Evolutionary conservation across 2,113 vertebrate genomes (phyloP).

Genomic region (Aldabrachelys gigantea): DNA sequence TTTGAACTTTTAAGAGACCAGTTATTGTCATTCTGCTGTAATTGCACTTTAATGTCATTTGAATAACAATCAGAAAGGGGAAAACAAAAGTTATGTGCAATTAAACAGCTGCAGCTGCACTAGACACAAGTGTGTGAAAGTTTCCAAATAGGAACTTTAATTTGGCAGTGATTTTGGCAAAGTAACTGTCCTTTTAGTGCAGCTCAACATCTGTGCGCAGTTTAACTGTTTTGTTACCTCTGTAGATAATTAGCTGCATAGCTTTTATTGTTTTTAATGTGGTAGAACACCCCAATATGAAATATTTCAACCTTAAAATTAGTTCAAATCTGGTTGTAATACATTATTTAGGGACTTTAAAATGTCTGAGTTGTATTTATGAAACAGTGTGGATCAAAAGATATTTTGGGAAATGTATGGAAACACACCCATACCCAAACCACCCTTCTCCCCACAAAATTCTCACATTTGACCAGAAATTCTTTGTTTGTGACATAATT

Average conservation of each 20-base stretch:
- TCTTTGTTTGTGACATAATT: neutral
- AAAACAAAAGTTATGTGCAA: constrained; percentile 74
- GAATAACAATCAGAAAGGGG: constrained; percentile 63
- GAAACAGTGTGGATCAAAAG: neutral
- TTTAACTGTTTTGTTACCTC: constrained; percentile 73
- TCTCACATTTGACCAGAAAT: neutral
- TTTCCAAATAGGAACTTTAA: constrained; percentile 73
- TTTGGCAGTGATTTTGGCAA: constrained; percentile 72
- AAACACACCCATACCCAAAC: neutral
- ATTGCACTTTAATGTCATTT: constrained; percentile 68
- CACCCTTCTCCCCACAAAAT: neutral
- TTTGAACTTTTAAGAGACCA: constrained; percentile 59
- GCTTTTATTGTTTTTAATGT: constrained; percentile 62
- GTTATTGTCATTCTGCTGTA: constrained; percentile 64
- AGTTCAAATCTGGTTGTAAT: constrained; percentile 16
- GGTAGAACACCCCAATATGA: constrained; percentile 47
- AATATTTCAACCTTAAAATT: constrained; percentile 55
- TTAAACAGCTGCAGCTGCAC: constrained; percentile 77
- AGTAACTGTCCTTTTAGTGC: constrained; percentile 67
- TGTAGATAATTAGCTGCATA: constrained; percentile 59
- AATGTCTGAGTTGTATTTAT: neutral
- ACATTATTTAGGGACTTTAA: neutral
- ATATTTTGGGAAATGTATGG: neutral
- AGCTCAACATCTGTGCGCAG: constrained; percentile 73
- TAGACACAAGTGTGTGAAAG: constrained; percentile 69